phyloP scores from a whole-genome alignment of 2,888 invertebrate species.

The Metopia argyrocephala region DNA sequence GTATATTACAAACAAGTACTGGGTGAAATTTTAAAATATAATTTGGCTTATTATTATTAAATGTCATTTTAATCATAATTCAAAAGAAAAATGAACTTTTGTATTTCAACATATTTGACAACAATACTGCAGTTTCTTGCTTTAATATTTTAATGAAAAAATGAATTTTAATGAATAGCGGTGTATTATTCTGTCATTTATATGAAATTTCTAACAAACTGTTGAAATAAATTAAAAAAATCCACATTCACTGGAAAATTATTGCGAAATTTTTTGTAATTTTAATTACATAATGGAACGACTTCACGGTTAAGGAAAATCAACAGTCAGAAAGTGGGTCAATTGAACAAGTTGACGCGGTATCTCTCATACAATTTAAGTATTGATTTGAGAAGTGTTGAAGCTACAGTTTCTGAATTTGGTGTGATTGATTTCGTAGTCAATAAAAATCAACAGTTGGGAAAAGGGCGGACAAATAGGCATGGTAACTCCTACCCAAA shows the following conservation, averaged over 20 bases:
- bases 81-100: constrained; percentile 16
- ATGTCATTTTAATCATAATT: constrained; percentile 43
- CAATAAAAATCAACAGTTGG: too few relatives aligned
- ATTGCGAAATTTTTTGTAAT: not conserved
- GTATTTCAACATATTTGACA: not conserved
- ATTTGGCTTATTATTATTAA: constrained; percentile 51
- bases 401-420: too few relatives aligned
- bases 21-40: not conserved
- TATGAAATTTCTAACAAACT: constrained; percentile 17
- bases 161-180: not conserved
- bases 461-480: too few relatives aligned
- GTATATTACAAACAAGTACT: not conserved
- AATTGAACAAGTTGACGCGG: too few relatives aligned
- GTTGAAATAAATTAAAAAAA: constrained; percentile 29
- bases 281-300: too few relatives aligned
- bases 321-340: too few relatives aligned
- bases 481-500: too few relatives aligned
- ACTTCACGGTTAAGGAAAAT: too few relatives aligned
- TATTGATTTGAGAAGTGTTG: too few relatives aligned
- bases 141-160: not conserved
- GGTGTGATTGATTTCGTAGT: too few relatives aligned
- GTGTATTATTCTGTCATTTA: constrained; percentile 17
- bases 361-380: too few relatives aligned
- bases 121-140: not conserved
- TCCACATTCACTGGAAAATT: not conserved